Evolutionary conservation across 2,888 invertebrate species (phyloP).

Genomic region (Tuta absoluta): DNA sequence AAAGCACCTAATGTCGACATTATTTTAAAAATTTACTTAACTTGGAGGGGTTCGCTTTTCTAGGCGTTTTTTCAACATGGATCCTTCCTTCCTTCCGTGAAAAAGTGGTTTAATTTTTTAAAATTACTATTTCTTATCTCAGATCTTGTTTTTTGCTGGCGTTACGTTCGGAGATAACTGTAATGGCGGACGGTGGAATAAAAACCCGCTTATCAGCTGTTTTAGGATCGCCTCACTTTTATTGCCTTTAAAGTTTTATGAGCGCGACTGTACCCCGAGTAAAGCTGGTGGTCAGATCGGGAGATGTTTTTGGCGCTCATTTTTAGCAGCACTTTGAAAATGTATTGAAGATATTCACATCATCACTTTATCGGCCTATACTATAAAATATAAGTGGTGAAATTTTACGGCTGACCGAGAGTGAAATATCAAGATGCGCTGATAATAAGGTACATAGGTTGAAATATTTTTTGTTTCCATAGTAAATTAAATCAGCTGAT

Average conservation of each 20-base stretch:
- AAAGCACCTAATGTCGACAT: no score
- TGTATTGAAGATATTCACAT: no score
- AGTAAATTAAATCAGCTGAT: no score
- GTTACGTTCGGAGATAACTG: slow-evolving; percentile 21
- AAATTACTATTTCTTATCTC: neutral
- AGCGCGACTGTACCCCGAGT: slow-evolving; percentile 48
- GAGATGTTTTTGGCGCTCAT: neutral
- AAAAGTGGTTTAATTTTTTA: neutral
- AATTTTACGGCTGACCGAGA: no score
- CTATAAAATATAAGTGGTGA: no score
- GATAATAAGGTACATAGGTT: no score
- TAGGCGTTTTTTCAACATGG: neutral
- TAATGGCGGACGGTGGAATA: slow-evolving; percentile 59
- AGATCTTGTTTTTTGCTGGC: neutral
- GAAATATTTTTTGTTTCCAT: no score
- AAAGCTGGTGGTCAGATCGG: slow-evolving; percentile 42
- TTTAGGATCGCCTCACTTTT: slow-evolving; percentile 63
- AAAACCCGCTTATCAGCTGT: slow-evolving; percentile 75
- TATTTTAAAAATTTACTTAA: no score
- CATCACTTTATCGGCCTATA: no score
- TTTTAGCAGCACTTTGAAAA: no score
- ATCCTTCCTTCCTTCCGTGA: neutral
- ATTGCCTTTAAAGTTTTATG: slow-evolving; percentile 76
- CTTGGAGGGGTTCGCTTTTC: no score
- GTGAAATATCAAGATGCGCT: no score